A percentile compares a stretch with the other conserved stretches of the same genome.
phyloP scores from a whole-genome alignment of 2,797 vertebrate species.

The Setipinna tenuifilis region DNA sequence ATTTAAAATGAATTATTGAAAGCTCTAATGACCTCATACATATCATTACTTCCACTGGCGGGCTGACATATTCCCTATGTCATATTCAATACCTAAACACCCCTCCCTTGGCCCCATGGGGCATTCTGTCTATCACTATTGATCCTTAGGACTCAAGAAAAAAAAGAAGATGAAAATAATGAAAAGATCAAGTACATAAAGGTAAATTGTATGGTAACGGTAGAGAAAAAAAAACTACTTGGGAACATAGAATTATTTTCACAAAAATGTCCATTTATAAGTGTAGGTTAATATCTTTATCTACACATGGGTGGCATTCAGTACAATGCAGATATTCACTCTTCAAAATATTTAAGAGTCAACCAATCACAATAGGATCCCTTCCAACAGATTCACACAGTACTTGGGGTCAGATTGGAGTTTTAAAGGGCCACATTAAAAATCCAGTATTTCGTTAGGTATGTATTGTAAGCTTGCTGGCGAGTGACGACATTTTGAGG shows the following conservation, averaged over 20 bases:
- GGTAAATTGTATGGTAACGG: not conserved
- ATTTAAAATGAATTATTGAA: constrained; percentile 9
- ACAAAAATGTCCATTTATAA: constrained; percentile 45
- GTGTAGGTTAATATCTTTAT: constrained; percentile 56
- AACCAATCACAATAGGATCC: constrained; percentile 39
- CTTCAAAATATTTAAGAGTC: constrained; percentile 62
- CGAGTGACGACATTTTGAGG: constrained; percentile 46
- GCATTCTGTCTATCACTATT: constrained; percentile 1
- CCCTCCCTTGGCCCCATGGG: not conserved
- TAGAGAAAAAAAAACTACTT: constrained; percentile 33
- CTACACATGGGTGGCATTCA: constrained; percentile 64
- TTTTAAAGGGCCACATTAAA: constrained; percentile 41
- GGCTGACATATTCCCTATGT: not conserved
- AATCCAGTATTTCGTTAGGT: constrained; percentile 35
- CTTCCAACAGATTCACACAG: constrained; percentile 24
- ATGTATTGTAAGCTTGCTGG: constrained; percentile 40
- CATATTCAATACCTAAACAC: constrained; percentile 5
- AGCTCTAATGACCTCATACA: not conserved
- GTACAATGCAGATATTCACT: constrained; percentile 62
- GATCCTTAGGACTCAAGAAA: not conserved
- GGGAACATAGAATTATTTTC: constrained; percentile 48
- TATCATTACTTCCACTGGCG: not conserved
- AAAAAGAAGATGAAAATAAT: not conserved
- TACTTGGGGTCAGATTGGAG: constrained; percentile 28
- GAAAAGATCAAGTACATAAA: constrained; percentile 20